Percentiles rank a stretch among this genome's conserved stretches.
Evolutionary conservation across 2,797 vertebrate genomes (phyloP).

Genomic region (Poeciliopsis paucimaculata): DNA sequence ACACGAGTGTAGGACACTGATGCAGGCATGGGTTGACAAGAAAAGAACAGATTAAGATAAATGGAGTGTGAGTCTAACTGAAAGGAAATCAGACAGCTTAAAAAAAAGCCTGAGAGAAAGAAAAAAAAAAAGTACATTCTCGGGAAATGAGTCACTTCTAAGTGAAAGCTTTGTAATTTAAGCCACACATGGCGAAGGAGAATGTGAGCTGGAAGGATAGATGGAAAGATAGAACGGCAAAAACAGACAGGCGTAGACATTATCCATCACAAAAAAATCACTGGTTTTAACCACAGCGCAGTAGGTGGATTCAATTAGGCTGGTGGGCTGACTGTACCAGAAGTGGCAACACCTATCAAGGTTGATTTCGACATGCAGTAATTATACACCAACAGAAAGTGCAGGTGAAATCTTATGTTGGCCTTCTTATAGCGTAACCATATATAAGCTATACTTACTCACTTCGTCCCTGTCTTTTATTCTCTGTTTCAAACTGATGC

Average conservation of each 20-base stretch:
- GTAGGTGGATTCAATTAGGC: slow-evolving; percentile 35
- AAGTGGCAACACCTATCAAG: slow-evolving; percentile 18
- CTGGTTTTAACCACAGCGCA: slow-evolving; percentile 25
- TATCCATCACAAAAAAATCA: slow-evolving; percentile 40
- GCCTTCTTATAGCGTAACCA: not conserved
- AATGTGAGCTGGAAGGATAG: slow-evolving; percentile 20
- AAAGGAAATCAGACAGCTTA: slow-evolving; percentile 50
- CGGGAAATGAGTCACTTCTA: slow-evolving; percentile 74
- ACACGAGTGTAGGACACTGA: slow-evolving; percentile 17
- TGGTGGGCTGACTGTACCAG: slow-evolving; percentile 25
- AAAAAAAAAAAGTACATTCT: slow-evolving; percentile 72
- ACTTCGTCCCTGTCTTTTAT: slow-evolving; percentile 13
- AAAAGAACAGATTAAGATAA: slow-evolving; percentile 37
- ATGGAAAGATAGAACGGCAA: slow-evolving; percentile 36
- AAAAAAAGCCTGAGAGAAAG: slow-evolving; percentile 30
- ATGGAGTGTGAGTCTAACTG: slow-evolving; percentile 45
- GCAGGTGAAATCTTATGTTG: not conserved
- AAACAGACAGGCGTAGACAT: slow-evolving; percentile 46
- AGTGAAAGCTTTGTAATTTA: slow-evolving; percentile 81
- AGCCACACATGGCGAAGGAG: slow-evolving; percentile 65
- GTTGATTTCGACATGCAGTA: slow-evolving; percentile 15
- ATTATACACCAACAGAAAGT: slow-evolving; percentile 29
- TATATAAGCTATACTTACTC: not conserved
- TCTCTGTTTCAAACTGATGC: not conserved
- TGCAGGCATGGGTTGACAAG: slow-evolving; percentile 31